Base-by-base conservation (phyloP, 2,888 invertebrate genomes). In the Volucella zonaria region DNA sequence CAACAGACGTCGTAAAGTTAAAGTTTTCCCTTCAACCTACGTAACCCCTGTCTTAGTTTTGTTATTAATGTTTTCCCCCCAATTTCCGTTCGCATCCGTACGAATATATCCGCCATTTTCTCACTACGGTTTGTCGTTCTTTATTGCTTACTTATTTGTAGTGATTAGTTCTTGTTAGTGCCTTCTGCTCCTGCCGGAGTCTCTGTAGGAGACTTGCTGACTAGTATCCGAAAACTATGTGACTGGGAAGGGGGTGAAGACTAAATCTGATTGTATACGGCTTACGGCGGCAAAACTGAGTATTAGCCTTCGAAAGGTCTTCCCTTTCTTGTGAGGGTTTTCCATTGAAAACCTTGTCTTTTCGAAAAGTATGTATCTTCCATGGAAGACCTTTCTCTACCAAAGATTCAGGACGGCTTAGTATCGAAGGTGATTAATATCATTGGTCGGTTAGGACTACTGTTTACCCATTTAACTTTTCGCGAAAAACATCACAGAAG, bases 121-220 rank as follows among this genome's bases (percentile, higher is more conserved):
- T 18, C 47, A 49, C 59, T 47, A 18, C 31, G 68, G 66, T 68
- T 45, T 75, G 75, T 80, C 64, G 68, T 85, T 64, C 62, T 73
- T 77, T 73, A 70, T 64, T 43, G 58, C 58, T 66, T 68, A 76
- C 80, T 68, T 81, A 74, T 85, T 85, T 85, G 85, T 85, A 70
- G 85, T 81, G 85, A 85, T 85, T 85, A 81, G 85, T 85, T 81
- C 85, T 81, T 85, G 85, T 85, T 85, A 85, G 83, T 75, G 75
- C 75, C 83, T 80, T 75, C 74, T 71, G 58, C 66, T 76, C 74
- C 38, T 56, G 61, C 74, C 58, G 31, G 31, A 31, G 31, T 6
- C 31, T 31, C 31, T 31, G 1, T 6, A 31, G 31, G 23, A 23
- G 23, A 23, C 23, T 23, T 23, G 23, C 23, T 3, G 4, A 23